Percentiles rank a stretch among this genome's conserved stretches.
These are phyloP conservation scores for Abscondita cerata DNA, from an alignment of 2,888 invertebrate genomes.

Conservation along the genomic window DNA sequence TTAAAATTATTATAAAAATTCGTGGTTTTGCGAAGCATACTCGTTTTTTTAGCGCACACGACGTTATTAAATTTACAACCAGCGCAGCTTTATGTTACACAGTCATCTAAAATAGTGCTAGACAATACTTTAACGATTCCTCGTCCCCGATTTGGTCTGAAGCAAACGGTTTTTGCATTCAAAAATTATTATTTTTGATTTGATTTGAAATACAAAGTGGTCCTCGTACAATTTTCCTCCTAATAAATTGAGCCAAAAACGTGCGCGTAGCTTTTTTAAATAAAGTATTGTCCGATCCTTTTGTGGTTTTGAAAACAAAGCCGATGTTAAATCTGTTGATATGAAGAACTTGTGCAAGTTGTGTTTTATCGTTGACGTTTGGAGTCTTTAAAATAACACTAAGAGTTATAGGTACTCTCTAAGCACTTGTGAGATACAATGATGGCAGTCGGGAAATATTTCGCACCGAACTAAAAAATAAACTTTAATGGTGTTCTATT, in stretches of 20 bases:
- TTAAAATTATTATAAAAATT: conserved; percentile 55
- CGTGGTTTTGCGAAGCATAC: conserved; percentile 41
- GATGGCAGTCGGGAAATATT: conserved; percentile 56
- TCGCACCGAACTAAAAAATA: conserved; percentile 50
- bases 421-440: conserved; percentile 51
- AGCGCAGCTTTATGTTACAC: conserved; percentile 35
- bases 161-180: conserved; percentile 8
- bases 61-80: conserved; percentile 23
- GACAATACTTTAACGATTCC: conserved; percentile 30
- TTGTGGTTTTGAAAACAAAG: conserved; percentile 28
- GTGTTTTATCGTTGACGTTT: conserved; percentile 49
- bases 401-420: conserved; percentile 50
- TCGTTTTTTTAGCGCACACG: conserved; percentile 22
- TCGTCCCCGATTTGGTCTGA: conserved; percentile 12
- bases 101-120: conserved; percentile 26
- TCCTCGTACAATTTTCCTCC: conserved; percentile 8
- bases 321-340: conserved; percentile 52
- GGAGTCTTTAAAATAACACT: conserved; percentile 52
- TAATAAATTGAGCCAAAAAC: conserved; percentile 7
- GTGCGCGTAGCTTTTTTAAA: not conserved
- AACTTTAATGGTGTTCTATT: conserved; percentile 42
- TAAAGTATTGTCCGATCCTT: conserved; percentile 27
- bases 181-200: conserved; percentile 12
- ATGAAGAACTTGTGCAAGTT: conserved; percentile 56
- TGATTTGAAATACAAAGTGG: conserved; percentile 7